Percentiles rank a stretch among this genome's conserved stretches.
phyloP scores from a whole-genome alignment of 2,113 vertebrate species.

The Regulus satrapa region DNA sequence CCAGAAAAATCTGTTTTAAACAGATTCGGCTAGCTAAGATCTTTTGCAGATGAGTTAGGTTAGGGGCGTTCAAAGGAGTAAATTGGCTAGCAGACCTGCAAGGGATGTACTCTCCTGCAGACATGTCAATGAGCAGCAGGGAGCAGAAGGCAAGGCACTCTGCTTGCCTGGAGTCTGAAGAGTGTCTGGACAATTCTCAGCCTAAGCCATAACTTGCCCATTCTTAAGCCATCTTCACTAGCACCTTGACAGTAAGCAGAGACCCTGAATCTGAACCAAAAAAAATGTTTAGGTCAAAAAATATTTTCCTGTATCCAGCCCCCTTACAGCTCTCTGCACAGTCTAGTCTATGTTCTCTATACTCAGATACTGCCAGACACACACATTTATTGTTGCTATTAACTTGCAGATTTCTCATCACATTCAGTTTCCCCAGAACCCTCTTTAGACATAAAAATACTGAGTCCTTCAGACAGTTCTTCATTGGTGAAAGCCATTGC shows the following conservation, averaged over 20 bases:
- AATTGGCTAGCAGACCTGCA: not conserved
- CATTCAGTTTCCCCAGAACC: not conserved
- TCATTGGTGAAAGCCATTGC: not conserved
- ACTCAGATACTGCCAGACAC: not conserved
- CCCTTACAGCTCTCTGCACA: not conserved
- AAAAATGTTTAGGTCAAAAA: not conserved
- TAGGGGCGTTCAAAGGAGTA: not conserved
- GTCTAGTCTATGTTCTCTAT: not conserved
- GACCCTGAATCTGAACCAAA: not conserved
- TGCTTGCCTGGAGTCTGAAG: not conserved
- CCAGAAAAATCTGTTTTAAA: not conserved
- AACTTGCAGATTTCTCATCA: not conserved
- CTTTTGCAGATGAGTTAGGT: not conserved
- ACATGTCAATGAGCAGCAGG: not conserved
- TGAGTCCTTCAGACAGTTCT: not conserved
- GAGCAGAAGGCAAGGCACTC: not conserved
- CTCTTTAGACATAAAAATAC: not conserved
- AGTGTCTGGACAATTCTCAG: not conserved
- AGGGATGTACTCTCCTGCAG: not conserved
- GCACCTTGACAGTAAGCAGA: not conserved
- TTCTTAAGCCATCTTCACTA: not conserved
- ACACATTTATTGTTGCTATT: not conserved
- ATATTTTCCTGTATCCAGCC: not conserved
- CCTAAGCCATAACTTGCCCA: not conserved
- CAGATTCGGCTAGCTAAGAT: not conserved